These are phyloP conservation scores for Ophiodon elongatus DNA, from an alignment of 2,113 vertebrate species.

Conservation along the genomic window DNA sequence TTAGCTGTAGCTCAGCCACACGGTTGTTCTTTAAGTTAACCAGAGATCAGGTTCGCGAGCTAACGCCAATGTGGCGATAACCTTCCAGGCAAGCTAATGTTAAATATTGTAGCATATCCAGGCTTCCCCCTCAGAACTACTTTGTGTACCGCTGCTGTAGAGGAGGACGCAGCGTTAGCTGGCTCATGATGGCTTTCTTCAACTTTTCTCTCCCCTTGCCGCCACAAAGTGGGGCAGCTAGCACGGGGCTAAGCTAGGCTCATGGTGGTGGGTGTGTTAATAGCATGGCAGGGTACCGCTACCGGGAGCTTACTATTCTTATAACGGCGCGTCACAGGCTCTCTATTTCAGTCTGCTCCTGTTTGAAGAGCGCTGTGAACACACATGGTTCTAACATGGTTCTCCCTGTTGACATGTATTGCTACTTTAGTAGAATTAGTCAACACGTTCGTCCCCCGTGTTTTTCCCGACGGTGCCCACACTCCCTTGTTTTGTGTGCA, in stretches of 20 bases:
- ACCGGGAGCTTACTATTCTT: neutral
- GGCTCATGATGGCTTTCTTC: neutral
- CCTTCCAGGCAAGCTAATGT: neutral
- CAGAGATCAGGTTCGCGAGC: neutral
- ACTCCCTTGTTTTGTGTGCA: neutral
- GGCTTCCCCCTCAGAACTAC: neutral
- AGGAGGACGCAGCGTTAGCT: neutral
- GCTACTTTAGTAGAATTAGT: too few relatives aligned
- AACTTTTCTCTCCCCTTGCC: slow-evolving; percentile 4
- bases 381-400: neutral
- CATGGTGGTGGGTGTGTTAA: slow-evolving; percentile 68
- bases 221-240: slow-evolving; percentile 45
- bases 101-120: neutral
- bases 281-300: slow-evolving; percentile 16
- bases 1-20: slow-evolving; percentile 32
- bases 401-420: too few relatives aligned
- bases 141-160: neutral
- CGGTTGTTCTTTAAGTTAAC: neutral
- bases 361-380: neutral
- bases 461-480: too few relatives aligned
- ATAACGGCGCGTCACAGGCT: neutral
- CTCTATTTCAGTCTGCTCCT: neutral
- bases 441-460: too few relatives aligned
- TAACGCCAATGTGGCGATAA: slow-evolving; percentile 20
- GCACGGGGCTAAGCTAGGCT: slow-evolving; percentile 59